phyloP scores from a whole-genome alignment of 2,113 vertebrate genomes.

The Saccopteryx leptura region DNA sequence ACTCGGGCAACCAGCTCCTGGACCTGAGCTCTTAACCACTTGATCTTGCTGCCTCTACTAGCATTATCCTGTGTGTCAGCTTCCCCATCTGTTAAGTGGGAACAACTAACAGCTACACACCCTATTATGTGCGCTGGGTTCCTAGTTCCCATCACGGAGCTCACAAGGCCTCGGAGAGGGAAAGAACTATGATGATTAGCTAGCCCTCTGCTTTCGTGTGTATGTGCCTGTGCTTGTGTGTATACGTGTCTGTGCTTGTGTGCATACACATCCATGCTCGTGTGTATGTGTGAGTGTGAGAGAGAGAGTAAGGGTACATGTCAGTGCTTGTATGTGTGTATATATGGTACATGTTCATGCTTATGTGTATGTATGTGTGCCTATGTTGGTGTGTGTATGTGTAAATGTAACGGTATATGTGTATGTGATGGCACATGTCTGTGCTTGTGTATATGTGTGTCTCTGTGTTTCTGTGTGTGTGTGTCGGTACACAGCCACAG shows the following conservation, averaged over 20 bases:
- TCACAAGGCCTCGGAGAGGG: not conserved
- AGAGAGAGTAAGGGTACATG: too few species aligned
- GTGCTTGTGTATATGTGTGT: not conserved
- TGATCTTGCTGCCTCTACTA: not conserved
- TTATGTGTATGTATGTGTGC: not conserved
- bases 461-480: rapidly evolving
- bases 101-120: not conserved
- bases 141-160: not conserved
- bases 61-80: not conserved
- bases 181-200: not conserved
- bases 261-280: not conserved
- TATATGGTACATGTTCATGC: not conserved
- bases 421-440: too few species aligned
- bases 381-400: not conserved
- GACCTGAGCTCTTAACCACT: not conserved
- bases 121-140: rapidly evolving
- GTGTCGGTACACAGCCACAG: not conserved
- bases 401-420: not conserved
- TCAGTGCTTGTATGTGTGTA: not conserved
- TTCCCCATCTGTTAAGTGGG: not conserved
- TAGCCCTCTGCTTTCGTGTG: not conserved
- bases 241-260: not conserved
- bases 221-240: not conserved
- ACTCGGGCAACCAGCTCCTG: not conserved
- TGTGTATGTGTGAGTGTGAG: not conserved